Conservation (phyloP, 2,113 vertebrate genomes). For the Tachysurus fulvidraco region DNA sequence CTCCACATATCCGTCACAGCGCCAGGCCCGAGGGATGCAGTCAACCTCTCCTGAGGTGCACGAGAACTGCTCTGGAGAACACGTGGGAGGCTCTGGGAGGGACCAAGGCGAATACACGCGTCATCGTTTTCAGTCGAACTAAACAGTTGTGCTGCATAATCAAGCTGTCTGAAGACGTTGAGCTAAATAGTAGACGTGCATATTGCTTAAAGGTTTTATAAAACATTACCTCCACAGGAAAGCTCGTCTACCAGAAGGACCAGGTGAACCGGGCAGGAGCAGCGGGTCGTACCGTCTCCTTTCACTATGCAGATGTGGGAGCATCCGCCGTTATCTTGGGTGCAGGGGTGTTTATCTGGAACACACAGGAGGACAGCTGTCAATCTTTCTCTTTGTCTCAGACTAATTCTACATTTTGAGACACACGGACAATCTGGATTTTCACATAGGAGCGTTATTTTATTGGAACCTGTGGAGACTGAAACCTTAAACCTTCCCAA, state of each 20-base stretch:
- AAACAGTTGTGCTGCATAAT: background rate
- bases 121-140: background rate
- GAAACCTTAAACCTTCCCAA: background rate
- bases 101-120: background rate
- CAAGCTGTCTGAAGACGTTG: background rate
- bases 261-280: constrained; percentile 92
- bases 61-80: constrained; percentile 94
- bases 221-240: constrained; percentile 87
- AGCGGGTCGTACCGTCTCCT: constrained; percentile 91
- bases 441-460: constrained; percentile 1
- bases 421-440: background rate
- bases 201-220: background rate
- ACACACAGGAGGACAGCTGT: background rate
- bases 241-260: constrained; percentile 93
- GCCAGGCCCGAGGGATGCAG: constrained; percentile 94
- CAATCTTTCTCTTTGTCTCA: background rate
- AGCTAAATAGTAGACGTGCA: background rate
- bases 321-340: constrained; percentile 94
- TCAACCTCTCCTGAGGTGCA: constrained; percentile 94
- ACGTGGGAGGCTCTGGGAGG: constrained; percentile 90
- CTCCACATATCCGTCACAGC: constrained; percentile 90
- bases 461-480: background rate
- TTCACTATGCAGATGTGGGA: constrained; percentile 97
- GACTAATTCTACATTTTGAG: background rate
- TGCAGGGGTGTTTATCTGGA: constrained; percentile 90